Base-by-base conservation (phyloP, 2,888 invertebrate genomes). In the Lagria hirta region DNA sequence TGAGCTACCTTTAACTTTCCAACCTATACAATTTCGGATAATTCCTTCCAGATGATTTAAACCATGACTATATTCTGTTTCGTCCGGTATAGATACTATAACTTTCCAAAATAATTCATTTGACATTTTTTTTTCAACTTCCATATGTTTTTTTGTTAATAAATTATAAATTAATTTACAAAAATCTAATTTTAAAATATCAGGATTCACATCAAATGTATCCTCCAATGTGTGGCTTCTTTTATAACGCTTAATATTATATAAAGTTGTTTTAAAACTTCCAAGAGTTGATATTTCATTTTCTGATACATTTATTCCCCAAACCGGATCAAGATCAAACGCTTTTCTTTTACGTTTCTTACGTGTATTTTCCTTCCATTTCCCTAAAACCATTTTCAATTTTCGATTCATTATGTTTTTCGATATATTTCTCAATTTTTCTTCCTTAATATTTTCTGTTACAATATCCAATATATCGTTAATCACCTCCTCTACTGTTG, bases 21-120 rank as follows among this genome's bases (percentile, higher is more conserved):
- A 66, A 10, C 51, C 38, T 21, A 69, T 58, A 33, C 55, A 53
- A 3, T 51, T 34, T 13, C 54, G 48, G 23, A 68, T 35, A 7
- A 52, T 51, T 4, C 60, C 45, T 17, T 58, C 54, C 2, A 63
- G 50, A 14, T 30, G 15, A 15, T 26, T 14, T 16, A 43, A 41
- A 36, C 28, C 45, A 41, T 43, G 4, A 37, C 13, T 12, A 16
- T 17, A 17, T 5, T 49, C 38, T n/a, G 27, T 7, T 69, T 71
- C 54, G 49, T 76, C 73, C 1, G 82, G 80, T 38, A 80, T 73
- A 4, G 81, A 78, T 32, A 84, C 62, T 3, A 78, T 74, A 17
- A 82, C 64, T 69, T 84, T 84, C 84, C 84, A 84, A 54, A 69
- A 77, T n/a, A 72, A 51, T 24, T 65, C 60, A 32, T 58, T 65